Evolutionary conservation across 2,113 vertebrate genomes (phyloP), one percentile per base, ranked within the genome.

Genomic region (Aptenodytes forsteri): DNA sequence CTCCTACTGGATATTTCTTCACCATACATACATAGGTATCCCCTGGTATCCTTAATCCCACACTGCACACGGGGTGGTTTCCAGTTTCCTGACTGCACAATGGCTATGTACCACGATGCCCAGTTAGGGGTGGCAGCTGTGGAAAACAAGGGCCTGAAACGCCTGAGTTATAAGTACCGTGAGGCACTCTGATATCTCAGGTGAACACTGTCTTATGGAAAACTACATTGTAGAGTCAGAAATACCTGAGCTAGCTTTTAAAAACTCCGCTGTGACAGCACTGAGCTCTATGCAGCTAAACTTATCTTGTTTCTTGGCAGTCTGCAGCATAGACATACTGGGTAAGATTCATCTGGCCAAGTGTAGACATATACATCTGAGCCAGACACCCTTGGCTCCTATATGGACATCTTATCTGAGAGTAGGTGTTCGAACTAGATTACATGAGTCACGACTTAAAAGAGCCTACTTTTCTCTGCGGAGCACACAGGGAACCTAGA

Each of bases 331-430:
- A 95, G 87, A 81, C 84, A 79, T 76, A 96, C 84, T 70, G 93
- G 70, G 66, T 91, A 93, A 89, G 82, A 93, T 92, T 97, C 96
- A 97, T 97, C 93, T 93, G 93, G 90, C 87, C 90, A 90, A 96
- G 79, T 32, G 50, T 16, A 97, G 93, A 91, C 62, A n/a, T 49
- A 76, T 34, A 93, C 90, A 93, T 93, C 96, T 95, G 90, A 96
- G 90, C 92, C 96, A 96, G 87, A 94, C 93, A 94, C 92, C 92
- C 87, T 91, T 96, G 95, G 93, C 95, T 96, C 87, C 82, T 97
- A 77, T 70, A 90, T 54, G 96, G 97, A 88, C 97, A 88, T 86
- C 85, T 93, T 93, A 91, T 88, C 78, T 76, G 40, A 85, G 67
- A 92, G 95, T 65, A 92, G 90, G 87, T 90, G 96, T 97, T 93